A percentile compares a stretch with the other conserved stretches of the same genome.
phyloP scores from a whole-genome alignment of 2,797 vertebrate species.

The Pipistrellus pygmaeus region DNA sequence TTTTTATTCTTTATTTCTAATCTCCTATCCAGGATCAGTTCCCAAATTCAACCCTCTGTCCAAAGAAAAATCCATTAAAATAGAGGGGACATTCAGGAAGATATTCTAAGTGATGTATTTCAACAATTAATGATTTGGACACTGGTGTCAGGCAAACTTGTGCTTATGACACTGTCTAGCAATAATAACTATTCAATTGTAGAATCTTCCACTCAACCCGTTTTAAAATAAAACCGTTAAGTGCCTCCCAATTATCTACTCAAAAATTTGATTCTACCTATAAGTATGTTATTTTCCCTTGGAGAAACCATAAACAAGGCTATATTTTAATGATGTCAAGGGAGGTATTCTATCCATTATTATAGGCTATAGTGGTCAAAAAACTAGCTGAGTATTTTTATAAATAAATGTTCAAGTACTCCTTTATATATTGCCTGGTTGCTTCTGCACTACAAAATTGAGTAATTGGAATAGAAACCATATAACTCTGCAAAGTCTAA shows the following conservation, averaged over 20 bases:
- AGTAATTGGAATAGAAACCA: not conserved
- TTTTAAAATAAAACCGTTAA: constrained; percentile 18
- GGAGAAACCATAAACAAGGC: not conserved
- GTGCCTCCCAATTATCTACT: not conserved
- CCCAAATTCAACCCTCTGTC: not conserved
- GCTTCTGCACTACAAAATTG: not conserved
- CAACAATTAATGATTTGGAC: not conserved
- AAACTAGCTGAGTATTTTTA: not conserved
- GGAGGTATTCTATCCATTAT: not conserved
- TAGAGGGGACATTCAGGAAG: not conserved
- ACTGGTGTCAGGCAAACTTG: not conserved
- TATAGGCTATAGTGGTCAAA: not conserved
- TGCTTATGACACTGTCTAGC: not conserved
- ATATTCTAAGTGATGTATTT: not conserved
- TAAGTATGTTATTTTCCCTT: not conserved
- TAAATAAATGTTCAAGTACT: constrained; percentile 26
- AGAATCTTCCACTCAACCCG: not conserved
- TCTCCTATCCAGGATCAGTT: not conserved
- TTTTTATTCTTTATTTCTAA: constrained; percentile 7
- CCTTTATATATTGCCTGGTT: not conserved
- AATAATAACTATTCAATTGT: not conserved
- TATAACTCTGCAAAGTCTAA: not conserved
- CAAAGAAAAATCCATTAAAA: not conserved
- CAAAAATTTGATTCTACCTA: constrained; percentile 5
- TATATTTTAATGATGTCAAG: constrained; percentile 3